Conservation (phyloP, 2,888 invertebrate genomes). For the Herminia tarsipennalis region DNA sequence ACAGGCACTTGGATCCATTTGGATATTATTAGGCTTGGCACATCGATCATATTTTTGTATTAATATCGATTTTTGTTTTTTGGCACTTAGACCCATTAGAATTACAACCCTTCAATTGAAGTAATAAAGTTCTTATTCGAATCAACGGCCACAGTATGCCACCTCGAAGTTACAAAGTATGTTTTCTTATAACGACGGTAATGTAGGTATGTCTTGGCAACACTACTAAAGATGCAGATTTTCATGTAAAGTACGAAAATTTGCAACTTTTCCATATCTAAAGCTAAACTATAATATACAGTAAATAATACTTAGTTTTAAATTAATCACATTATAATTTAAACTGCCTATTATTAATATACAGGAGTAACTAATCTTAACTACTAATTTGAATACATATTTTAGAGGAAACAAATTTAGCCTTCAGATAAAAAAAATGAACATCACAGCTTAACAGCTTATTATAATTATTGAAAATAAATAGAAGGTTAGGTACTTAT, state of each 20-base stretch:
- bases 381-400: conserved; percentile 30
- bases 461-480: conserved; percentile 43
- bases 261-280: conserved; percentile 53
- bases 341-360: conserved; percentile 14
- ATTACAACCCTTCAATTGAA: too few relatives aligned
- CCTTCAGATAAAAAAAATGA: conserved; percentile 34
- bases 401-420: conserved; percentile 39
- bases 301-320: conserved; percentile 30
- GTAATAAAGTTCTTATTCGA: conserved; percentile 30
- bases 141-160: conserved; percentile 31
- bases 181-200: conserved; percentile 18
- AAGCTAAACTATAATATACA: conserved; percentile 8
- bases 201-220: conserved; percentile 19
- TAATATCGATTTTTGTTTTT: too few relatives aligned
- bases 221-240: conserved; percentile 60
- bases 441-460: conserved; percentile 41
- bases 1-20: too few relatives aligned
- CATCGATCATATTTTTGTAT: too few relatives aligned
- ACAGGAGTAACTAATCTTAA: conserved; percentile 22
- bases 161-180: conserved; percentile 25
- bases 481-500: conserved; percentile 40
- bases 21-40: too few relatives aligned
- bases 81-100: too few relatives aligned
- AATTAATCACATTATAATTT: conserved; percentile 36
- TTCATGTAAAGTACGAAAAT: conserved; percentile 65